Conservation (phyloP, 2,888 invertebrate genomes). For the Gastracanthus pulcherrimus region DNA sequence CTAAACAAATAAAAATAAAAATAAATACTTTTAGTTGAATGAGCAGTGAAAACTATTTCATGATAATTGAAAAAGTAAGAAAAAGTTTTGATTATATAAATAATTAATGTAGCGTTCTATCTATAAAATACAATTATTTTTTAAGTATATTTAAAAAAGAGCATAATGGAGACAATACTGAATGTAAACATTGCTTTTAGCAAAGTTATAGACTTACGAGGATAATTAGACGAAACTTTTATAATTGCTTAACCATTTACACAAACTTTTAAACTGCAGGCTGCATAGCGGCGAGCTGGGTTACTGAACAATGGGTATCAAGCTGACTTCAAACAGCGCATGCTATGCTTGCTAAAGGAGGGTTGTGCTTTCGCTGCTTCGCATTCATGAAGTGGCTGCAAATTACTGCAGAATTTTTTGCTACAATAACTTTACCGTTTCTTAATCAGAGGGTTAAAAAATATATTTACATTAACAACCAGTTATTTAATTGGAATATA, state of each 20-base stretch:
- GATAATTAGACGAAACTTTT: not conserved
- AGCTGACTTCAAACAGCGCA: not conserved
- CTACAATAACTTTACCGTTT: too few relatives aligned
- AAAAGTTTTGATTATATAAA: not conserved
- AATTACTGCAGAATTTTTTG: too few relatives aligned
- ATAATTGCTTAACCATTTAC: not conserved
- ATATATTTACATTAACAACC: too few relatives aligned
- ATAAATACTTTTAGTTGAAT: not conserved
- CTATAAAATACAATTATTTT: not conserved
- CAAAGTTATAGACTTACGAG: not conserved
- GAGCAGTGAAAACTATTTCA: too few relatives aligned
- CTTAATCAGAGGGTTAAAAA: too few relatives aligned
- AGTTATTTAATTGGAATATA: too few relatives aligned
- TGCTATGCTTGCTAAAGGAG: not conserved
- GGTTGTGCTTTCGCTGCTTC: not conserved
- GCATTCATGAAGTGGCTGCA: not conserved
- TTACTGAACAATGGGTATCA: conserved; percentile 17
- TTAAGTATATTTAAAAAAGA: too few relatives aligned
- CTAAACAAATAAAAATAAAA: not conserved
- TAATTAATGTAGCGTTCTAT: not conserved
- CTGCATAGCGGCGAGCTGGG: not conserved
- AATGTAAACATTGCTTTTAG: not conserved
- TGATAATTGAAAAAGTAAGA: not conserved
- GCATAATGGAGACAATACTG: too few relatives aligned
- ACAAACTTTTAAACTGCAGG: not conserved